Percentiles rank a stretch among this genome's conserved stretches.
These are phyloP conservation scores for Erethizon dorsatum DNA, from an alignment of 2,797 vertebrate species.

Conservation along the genomic window DNA sequence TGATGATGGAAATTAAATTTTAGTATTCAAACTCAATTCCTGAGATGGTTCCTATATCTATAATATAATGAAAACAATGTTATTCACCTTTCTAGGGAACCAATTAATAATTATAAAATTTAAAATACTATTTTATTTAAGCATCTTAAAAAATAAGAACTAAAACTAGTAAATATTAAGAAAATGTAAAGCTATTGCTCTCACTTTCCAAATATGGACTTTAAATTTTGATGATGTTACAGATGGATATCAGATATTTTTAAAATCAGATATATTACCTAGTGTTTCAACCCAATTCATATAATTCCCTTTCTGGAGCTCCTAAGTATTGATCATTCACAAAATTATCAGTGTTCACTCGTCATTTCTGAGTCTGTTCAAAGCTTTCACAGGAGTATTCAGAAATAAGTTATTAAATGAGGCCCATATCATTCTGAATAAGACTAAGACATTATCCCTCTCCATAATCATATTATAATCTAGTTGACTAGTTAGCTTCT, in stretches of 20 bases:
- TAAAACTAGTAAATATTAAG: neutral
- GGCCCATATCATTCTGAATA: neutral
- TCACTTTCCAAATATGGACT: neutral
- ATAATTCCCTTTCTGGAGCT: neutral
- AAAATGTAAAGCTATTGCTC: neutral
- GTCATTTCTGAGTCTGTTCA: neutral
- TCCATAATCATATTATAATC: neutral
- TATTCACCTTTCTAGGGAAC: neutral
- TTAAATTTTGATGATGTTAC: neutral
- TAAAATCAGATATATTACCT: neutral
- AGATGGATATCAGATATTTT: neutral
- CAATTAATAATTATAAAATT: neutral
- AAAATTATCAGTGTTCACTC: neutral
- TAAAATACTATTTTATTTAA: neutral
- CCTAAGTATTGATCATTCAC: neutral
- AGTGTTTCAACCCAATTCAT: neutral
- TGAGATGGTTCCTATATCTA: neutral
- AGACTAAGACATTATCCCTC: neutral
- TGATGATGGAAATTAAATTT: neutral
- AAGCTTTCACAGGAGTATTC: neutral
- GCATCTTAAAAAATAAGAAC: neutral
- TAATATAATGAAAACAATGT: neutral
- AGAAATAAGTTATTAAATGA: neutral
- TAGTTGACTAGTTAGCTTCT: neutral
- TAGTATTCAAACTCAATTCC: neutral